Conservation (phyloP, 2,113 vertebrate genomes). For the Osmerus eperlanus region DNA sequence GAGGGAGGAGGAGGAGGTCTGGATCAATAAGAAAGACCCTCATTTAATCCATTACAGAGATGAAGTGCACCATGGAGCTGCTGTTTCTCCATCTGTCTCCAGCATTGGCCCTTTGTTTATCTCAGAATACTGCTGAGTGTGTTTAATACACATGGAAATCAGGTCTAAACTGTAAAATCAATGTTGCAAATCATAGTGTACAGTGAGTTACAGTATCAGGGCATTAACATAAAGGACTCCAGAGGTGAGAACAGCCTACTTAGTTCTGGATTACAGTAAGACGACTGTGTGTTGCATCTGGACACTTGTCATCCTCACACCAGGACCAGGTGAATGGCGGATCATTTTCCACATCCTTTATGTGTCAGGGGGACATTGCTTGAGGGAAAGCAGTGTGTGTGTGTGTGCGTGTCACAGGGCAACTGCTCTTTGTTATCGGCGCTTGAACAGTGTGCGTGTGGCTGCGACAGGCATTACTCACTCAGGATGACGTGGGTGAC, state of each 20-base stretch:
- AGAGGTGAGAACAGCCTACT: too few species aligned
- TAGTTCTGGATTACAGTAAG: too few species aligned
- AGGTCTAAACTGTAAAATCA: background rate
- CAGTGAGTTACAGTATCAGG: background rate
- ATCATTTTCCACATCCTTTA: background rate
- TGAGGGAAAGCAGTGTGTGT: background rate
- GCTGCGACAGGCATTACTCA: slow-evolving; percentile 74
- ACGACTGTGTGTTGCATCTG: too few species aligned
- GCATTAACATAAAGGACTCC: background rate
- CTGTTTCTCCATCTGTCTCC: background rate
- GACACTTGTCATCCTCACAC: too few species aligned
- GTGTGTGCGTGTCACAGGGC: slow-evolving; percentile 1
- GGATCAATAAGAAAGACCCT: slow-evolving; percentile 8
- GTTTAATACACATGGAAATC: background rate
- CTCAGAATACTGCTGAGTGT: slow-evolving; percentile 1
- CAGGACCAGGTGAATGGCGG: background rate
- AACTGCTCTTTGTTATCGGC: background rate
- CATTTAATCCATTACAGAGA: slow-evolving; percentile 2
- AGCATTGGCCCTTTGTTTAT: background rate
- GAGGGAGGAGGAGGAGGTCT: background rate
- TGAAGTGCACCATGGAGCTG: background rate
- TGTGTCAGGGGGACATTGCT: background rate
- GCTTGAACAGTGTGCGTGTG: background rate
- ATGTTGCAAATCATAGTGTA: background rate
- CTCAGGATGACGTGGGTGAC: slow-evolving; percentile 90